A percentile compares a stretch with the other conserved stretches of the same genome.
Evolutionary conservation across 1,140 invertebrate genomes (phyloP).

Genomic region (Conus ventricosus): DNA sequence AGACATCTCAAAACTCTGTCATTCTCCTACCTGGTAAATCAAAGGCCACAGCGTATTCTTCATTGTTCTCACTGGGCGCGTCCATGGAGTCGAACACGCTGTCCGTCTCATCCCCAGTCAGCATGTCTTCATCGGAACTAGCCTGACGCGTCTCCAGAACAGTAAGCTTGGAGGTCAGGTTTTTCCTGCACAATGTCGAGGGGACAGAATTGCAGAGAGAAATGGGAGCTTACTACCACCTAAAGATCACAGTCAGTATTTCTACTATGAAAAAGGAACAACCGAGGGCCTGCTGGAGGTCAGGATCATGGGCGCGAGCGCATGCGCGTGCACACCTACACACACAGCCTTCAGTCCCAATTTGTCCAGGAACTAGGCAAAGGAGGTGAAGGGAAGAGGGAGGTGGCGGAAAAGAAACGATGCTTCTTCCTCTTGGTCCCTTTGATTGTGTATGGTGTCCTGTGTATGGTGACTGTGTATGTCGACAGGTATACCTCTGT

Average conservation of each 20-base stretch:
- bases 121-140: conserved; percentile 88
- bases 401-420: too few species aligned
- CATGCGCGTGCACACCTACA: too few species aligned
- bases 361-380: too few species aligned
- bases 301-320: too few species aligned
- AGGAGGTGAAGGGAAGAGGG: too few species aligned
- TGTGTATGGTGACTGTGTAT: too few species aligned
- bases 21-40: conserved; percentile 57
- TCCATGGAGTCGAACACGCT: conserved; percentile 76
- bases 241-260: neutral
- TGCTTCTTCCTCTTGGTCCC: too few species aligned
- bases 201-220: neutral
- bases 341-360: too few species aligned
- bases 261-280: neutral
- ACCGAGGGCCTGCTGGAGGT: too few species aligned
- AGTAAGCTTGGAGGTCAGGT: conserved; percentile 86
- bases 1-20: neutral
- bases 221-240: neutral
- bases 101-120: conserved; percentile 78
- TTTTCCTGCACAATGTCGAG: conserved; percentile 78
- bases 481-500: too few species aligned
- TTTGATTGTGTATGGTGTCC: too few species aligned
- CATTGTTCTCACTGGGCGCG: conserved; percentile 52
- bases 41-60: conserved; percentile 64
- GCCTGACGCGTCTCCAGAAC: conserved; percentile 81